Evolutionary conservation across 2,797 vertebrate species (phyloP), one percentile per base, ranked within the genome.

Genomic region (Orestias chungarensis): DNA sequence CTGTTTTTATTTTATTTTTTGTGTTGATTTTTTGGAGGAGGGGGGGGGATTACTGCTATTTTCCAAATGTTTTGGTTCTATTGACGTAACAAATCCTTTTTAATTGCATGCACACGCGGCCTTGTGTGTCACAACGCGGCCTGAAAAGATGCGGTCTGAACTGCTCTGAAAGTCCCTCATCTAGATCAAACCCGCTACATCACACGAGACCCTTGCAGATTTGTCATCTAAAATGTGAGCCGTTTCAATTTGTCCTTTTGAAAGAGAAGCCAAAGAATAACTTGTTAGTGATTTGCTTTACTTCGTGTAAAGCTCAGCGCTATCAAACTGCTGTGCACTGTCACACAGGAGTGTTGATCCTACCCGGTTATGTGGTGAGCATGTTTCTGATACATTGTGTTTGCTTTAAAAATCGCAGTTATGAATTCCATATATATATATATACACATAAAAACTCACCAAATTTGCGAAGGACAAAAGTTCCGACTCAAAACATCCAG

Each of bases 401-500:
- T 25, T 59, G 31, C 23, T 59, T 59, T 59, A 59, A 20, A 35
- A 17, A 59, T 20, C 17, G 2, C 15, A 59, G 4, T 55, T 10
- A 29, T 54, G 12, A n/a, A 40, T 42, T 40, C 38, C 23, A n/a
- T n/a, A n/a, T n/a, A n/a, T n/a, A n/a, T 2, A 17, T 15, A 20
- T 61, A 11, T 42, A n/a, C 3, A 29, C 5, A 57, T 15, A 1
- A 14, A 42, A 42, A 64, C 4, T 64, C 11, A 64, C 23, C 35
- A 35, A 35, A 68, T 82, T 79, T 82, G 72, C 82, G 81, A 74
- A 74, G 54, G 73, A 80, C 70, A 83, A 88, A 88, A 84, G 64
- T 87, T 87, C 81, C 87, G 88, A 92, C 82, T 83, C 70, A 80
- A 91, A 90, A 89, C 55, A 88, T 76, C 89, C 87, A 91, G 74